Percentiles rank a stretch among this genome's conserved stretches.
These are phyloP conservation scores for Quiscalus mexicanus DNA, from an alignment of 2,113 vertebrate genomes.

Conservation along the genomic window DNA sequence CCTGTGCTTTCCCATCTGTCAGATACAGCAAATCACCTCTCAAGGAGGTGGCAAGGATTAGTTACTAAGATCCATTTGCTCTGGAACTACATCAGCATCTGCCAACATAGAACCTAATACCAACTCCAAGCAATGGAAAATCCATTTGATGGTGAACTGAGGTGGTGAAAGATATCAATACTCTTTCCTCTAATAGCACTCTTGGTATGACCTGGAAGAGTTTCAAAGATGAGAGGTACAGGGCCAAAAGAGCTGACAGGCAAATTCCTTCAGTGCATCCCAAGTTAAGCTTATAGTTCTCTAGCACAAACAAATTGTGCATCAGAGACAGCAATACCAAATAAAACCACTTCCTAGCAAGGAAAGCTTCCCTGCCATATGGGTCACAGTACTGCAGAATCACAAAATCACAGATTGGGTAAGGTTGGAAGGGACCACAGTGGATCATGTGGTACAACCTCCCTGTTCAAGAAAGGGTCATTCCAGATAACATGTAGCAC, in stretches of 20 bases:
- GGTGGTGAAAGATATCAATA: not conserved
- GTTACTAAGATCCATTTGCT: not conserved
- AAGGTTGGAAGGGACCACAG: not conserved
- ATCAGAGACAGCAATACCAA: not conserved
- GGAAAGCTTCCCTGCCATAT: not conserved
- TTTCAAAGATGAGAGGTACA: not conserved
- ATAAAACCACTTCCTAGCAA: not conserved
- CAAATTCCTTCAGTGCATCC: not conserved
- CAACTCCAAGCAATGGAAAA: conserved; percentile 10
- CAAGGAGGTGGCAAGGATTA: conserved; percentile 18
- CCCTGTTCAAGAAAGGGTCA: not conserved
- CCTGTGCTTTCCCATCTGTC: not conserved
- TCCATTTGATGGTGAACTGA: not conserved
- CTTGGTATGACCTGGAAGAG: not conserved
- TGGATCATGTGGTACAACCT: not conserved
- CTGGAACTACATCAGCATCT: not conserved
- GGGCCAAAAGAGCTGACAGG: not conserved
- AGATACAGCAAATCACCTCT: conserved; percentile 19
- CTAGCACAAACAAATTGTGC: not conserved
- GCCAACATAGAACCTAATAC: not conserved
- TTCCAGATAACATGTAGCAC: not conserved
- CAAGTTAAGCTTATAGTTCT: not conserved
- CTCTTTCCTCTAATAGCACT: not conserved
- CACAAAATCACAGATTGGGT: not conserved
- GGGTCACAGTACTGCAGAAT: not conserved